A percentile compares a stretch with the other conserved stretches of the same genome.
Conservation (phyloP, 1,140 invertebrate genomes). For the Pseudomyrmex dendroicus region DNA sequence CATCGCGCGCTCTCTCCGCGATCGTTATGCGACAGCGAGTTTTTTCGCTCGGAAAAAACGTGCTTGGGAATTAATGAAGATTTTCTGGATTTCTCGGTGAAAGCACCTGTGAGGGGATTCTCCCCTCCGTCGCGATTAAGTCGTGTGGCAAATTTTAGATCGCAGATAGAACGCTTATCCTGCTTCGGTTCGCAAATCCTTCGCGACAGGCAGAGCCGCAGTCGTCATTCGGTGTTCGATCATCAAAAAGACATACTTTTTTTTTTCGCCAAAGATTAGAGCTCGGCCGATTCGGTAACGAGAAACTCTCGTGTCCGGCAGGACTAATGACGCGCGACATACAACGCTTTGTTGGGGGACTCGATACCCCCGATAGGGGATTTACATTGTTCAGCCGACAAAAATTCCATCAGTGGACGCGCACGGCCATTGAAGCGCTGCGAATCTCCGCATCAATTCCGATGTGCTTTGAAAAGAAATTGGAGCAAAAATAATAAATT, state of each 20-base stretch:
- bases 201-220: slow-evolving; percentile 11
- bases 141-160: slow-evolving; percentile 1
- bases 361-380: slow-evolving; percentile 37
- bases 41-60: background rate
- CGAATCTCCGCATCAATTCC: background rate
- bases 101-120: background rate
- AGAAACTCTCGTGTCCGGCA: slow-evolving; percentile 68
- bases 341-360: slow-evolving; percentile 51
- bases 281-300: slow-evolving; percentile 63
- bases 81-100: slow-evolving; percentile 37
- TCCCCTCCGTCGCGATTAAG: background rate
- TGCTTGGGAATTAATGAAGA: slow-evolving; percentile 39
- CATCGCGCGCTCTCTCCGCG: background rate
- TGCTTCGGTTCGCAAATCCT: background rate
- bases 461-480: background rate
- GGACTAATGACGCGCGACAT: slow-evolving; percentile 68
- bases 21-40: slow-evolving; percentile 6
- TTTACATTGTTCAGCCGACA: slow-evolving; percentile 16
- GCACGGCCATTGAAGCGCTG: background rate
- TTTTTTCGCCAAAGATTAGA: slow-evolving; percentile 47
- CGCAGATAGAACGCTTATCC: slow-evolving; percentile 22
- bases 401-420: background rate
- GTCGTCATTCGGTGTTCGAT: slow-evolving; percentile 33
- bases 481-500: background rate
- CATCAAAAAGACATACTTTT: slow-evolving; percentile 46